A percentile compares a stretch with the other conserved stretches of the same genome.
These are phyloP conservation scores for Drosophila colorata DNA, from an alignment of 2,888 invertebrate genomes.

Conservation along the genomic window DNA sequence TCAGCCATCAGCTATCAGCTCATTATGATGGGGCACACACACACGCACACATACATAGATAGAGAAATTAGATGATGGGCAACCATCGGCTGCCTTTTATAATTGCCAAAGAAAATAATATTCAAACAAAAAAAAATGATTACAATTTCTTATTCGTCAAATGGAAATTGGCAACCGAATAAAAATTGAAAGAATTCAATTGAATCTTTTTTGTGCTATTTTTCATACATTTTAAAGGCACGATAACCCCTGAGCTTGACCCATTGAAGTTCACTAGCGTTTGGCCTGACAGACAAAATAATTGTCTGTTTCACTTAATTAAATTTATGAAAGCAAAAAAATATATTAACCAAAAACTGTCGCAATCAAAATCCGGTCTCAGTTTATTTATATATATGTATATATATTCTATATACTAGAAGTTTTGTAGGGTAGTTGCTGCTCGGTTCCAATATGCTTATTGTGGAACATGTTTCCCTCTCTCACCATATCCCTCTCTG, in stretches of 20 bases:
- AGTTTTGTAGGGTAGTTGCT: neutral
- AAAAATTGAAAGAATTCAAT: slow-evolving; percentile 3
- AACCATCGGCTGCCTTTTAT: slow-evolving; percentile 47
- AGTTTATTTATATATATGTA: slow-evolving; percentile 1
- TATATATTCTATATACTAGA: neutral
- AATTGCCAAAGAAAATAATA: slow-evolving; percentile 56
- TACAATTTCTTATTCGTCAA: slow-evolving; percentile 7
- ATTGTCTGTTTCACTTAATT: slow-evolving; percentile 46
- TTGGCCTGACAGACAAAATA: slow-evolving; percentile 41
- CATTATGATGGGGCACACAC: slow-evolving; percentile 55
- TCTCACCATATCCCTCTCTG: neutral
- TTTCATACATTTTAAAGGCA: neutral
- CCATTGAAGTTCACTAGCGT: slow-evolving; percentile 15
- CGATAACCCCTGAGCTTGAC: slow-evolving; percentile 45
- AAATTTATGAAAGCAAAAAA: slow-evolving; percentile 20
- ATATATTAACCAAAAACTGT: slow-evolving; percentile 26
- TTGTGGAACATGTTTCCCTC: neutral
- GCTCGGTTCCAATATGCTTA: neutral
- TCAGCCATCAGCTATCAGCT: slow-evolving; percentile 55
- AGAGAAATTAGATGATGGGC: slow-evolving; percentile 49
- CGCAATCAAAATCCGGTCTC: slow-evolving; percentile 67
- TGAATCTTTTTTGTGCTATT: slow-evolving; percentile 5
- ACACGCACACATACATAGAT: slow-evolving; percentile 23
- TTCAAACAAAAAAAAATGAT: slow-evolving; percentile 9
- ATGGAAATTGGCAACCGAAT: slow-evolving; percentile 41